A percentile compares a stretch with the other conserved stretches of the same genome.
Evolutionary conservation across 1,140 invertebrate species (phyloP).

Genomic region (Oryzaephilus surinamensis): DNA sequence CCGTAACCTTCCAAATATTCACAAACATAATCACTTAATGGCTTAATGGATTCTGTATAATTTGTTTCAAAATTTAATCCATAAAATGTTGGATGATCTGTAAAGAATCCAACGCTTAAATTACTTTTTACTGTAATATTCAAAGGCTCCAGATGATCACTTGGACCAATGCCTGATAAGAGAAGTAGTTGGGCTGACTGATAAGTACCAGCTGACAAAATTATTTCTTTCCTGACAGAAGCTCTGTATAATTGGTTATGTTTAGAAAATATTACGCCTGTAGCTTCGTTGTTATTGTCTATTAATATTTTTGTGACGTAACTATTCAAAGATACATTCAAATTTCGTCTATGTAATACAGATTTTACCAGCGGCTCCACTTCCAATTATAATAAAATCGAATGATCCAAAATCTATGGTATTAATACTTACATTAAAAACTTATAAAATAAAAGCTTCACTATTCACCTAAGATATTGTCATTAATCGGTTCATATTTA

Average conservation of each 20-base stretch:
- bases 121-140: constrained; percentile 33
- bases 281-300: constrained; percentile 41
- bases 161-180: constrained; percentile 48
- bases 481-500: too few species aligned
- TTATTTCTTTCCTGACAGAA: constrained; percentile 38
- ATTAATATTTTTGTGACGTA: constrained; percentile 55
- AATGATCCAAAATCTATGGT: constrained; percentile 6
- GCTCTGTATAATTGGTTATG: constrained; percentile 24
- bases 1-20: constrained; percentile 43
- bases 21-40: constrained; percentile 1
- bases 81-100: constrained; percentile 67
- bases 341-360: constrained; percentile 39
- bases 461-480: too few species aligned
- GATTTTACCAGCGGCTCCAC: constrained; percentile 38
- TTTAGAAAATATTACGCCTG: constrained; percentile 41
- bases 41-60: constrained; percentile 1
- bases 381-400: constrained; percentile 22
- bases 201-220: constrained; percentile 40
- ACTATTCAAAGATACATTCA: constrained; percentile 39
- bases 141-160: constrained; percentile 37
- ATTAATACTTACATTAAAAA: too few species aligned
- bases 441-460: too few species aligned
- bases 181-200: constrained; percentile 43
- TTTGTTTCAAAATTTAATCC: constrained; percentile 56
- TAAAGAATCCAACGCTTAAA: constrained; percentile 49